Conservation (phyloP, 2,888 invertebrate genomes). For the Euplexia lucipara region DNA sequence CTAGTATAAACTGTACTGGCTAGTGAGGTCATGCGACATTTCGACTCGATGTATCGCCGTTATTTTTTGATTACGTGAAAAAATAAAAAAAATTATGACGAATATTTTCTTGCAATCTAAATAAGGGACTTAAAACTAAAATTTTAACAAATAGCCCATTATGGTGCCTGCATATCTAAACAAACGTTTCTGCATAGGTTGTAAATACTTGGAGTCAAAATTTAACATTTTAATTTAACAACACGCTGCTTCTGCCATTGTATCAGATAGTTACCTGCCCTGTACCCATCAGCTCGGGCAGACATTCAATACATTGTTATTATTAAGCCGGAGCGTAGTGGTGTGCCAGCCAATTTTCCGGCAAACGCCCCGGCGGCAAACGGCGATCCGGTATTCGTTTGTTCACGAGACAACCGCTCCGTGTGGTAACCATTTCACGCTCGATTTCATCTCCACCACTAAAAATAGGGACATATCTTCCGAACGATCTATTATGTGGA, state of each 20-base stretch:
- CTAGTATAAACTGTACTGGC: too few relatives aligned
- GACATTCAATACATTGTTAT: slow-evolving; percentile 69
- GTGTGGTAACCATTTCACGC: slow-evolving; percentile 89
- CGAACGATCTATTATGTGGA: slow-evolving; percentile 73
- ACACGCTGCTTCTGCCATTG: slow-evolving; percentile 11
- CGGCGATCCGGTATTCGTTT: slow-evolving; percentile 81
- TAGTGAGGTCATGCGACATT: too few relatives aligned
- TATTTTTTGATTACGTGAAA: too few relatives aligned
- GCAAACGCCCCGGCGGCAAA: slow-evolving; percentile 80
- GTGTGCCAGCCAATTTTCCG: slow-evolving; percentile 86
- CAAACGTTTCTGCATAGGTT: background rate
- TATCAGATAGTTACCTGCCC: slow-evolving; percentile 49
- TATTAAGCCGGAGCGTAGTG: slow-evolving; percentile 68
- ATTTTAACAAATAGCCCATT: too few relatives aligned
- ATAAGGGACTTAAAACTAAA: too few relatives aligned
- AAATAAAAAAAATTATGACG: too few relatives aligned
- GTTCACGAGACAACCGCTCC: slow-evolving; percentile 86
- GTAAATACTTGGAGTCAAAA: background rate
- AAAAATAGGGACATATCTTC: slow-evolving; percentile 80
- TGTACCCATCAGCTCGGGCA: slow-evolving; percentile 47
- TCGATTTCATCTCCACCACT: slow-evolving; percentile 85
- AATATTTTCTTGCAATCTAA: too few relatives aligned
- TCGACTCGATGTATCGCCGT: too few relatives aligned
- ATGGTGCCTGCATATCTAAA: background rate
- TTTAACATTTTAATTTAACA: slow-evolving; percentile 4